Evolutionary conservation across 2,113 vertebrate species (phyloP).

Genomic region (Pao palembangensis): DNA sequence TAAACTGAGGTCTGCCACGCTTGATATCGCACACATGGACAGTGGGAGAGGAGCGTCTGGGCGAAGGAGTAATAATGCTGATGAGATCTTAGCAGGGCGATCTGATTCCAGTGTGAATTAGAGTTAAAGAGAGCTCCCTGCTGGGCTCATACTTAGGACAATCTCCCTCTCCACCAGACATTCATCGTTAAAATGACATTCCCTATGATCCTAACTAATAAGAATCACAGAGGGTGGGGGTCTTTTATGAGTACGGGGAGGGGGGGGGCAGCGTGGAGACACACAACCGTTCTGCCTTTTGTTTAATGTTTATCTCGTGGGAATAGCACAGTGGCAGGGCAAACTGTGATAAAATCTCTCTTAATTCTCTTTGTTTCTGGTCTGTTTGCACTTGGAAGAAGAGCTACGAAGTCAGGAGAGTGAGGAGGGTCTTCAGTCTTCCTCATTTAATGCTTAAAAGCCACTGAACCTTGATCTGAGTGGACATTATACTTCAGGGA

Average conservation of each 20-base stretch:
- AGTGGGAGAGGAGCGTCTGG: constrained; percentile 23
- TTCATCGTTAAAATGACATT: constrained; percentile 76
- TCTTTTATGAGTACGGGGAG: constrained; percentile 67
- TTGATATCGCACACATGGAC: constrained; percentile 60
- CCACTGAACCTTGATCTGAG: constrained; percentile 33
- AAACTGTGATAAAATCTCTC: constrained; percentile 54
- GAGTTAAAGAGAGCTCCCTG: constrained; percentile 76
- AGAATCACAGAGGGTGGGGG: constrained; percentile 72
- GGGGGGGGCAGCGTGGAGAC: constrained; percentile 44
- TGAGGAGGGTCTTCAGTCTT: constrained; percentile 8
- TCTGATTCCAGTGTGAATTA: constrained; percentile 78
- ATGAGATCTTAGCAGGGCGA: constrained; percentile 77
- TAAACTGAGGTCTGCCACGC: constrained; percentile 33
- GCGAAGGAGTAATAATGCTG: constrained; percentile 71
- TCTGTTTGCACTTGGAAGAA: constrained; percentile 70
- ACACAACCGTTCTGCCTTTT: constrained; percentile 69
- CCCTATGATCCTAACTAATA: constrained; percentile 74
- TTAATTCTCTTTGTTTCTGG: constrained; percentile 63
- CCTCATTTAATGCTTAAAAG: constrained; percentile 42
- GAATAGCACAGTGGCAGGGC: constrained; percentile 70
- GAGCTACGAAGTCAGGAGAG: constrained; percentile 35
- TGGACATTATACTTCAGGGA: too few species aligned
- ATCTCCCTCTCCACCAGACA: constrained; percentile 78
- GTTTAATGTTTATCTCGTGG: constrained; percentile 80
- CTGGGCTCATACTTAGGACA: constrained; percentile 75